Evolutionary conservation across 2,797 vertebrate species (phyloP).

Genomic region (Labroides dimidiatus): DNA sequence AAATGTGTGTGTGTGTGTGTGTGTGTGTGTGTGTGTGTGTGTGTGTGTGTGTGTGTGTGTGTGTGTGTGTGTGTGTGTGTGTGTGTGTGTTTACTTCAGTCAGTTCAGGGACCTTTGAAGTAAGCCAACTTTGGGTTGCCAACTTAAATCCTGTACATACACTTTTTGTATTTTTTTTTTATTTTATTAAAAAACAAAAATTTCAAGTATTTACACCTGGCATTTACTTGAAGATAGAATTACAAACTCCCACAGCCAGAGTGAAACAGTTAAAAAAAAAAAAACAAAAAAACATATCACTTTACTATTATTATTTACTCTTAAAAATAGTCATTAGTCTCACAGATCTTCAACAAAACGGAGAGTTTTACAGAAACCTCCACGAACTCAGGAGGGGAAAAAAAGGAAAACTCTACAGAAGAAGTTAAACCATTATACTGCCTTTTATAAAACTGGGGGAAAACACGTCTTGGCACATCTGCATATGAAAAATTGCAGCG

Average conservation of each 20-base stretch:
- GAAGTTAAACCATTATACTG: slow-evolving; percentile 27
- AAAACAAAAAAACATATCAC: slow-evolving; percentile 30
- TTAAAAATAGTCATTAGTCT: slow-evolving; percentile 16
- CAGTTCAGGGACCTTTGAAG: slow-evolving; percentile 4
- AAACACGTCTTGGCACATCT: slow-evolving; percentile 50
- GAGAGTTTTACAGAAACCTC: slow-evolving; percentile 14
- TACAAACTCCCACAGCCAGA: not conserved
- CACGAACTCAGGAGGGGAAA: not conserved
- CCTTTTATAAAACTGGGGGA: slow-evolving; percentile 33
- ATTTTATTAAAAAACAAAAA: not conserved
- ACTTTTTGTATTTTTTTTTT: not conserved
- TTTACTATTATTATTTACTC: slow-evolving; percentile 43
- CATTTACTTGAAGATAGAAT: not conserved
- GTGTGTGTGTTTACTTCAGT: not conserved
- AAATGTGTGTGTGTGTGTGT: no score
- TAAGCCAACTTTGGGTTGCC: not conserved
- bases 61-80: no score
- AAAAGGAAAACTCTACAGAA: slow-evolving; percentile 8
- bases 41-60: no score
- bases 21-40: no score
- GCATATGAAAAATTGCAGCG: slow-evolving; percentile 57
- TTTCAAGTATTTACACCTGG: not conserved
- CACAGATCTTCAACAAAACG: slow-evolving; percentile 16
- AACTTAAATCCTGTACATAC: not conserved
- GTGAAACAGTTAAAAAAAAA: slow-evolving; percentile 2